Evolutionary conservation across 2,888 invertebrate species (phyloP).

Genomic region (Platycheirus albimanus): DNA sequence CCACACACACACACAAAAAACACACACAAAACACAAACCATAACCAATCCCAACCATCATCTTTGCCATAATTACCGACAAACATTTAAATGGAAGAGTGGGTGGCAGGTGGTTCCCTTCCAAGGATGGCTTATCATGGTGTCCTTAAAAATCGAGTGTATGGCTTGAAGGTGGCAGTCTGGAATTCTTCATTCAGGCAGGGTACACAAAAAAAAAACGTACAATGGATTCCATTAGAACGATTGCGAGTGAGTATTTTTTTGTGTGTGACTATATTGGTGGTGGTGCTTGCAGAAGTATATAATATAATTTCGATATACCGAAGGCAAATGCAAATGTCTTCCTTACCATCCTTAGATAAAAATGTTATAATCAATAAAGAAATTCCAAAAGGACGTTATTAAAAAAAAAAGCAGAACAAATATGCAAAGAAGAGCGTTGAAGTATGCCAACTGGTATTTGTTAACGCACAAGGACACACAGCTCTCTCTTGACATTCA

Average conservation of each 20-base stretch:
- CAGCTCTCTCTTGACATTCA: not conserved
- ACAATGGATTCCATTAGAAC: slow-evolving; percentile 51
- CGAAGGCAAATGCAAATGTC: slow-evolving; percentile 53
- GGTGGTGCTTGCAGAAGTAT: not conserved
- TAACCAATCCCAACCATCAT: slow-evolving; percentile 56
- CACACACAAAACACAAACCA: not conserved
- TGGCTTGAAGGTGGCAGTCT: slow-evolving; percentile 40
- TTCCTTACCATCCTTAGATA: not conserved
- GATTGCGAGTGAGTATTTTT: not conserved
- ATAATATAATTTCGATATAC: not conserved
- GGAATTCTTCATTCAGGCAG: slow-evolving; percentile 37
- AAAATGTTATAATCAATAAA: slow-evolving; percentile 65
- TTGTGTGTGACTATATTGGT: not conserved
- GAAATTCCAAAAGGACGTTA: slow-evolving; percentile 67
- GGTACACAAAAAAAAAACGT: no score
- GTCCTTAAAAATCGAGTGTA: slow-evolving; percentile 33
- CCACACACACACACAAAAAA: not conserved
- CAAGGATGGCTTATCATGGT: slow-evolving; percentile 26
- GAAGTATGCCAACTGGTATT: slow-evolving; percentile 62
- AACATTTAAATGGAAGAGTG: slow-evolving; percentile 44
- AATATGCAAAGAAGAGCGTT: slow-evolving; percentile 47
- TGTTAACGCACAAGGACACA: slow-evolving; percentile 45
- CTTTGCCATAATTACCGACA: slow-evolving; percentile 62
- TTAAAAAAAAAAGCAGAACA: slow-evolving; percentile 39
- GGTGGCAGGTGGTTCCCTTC: not conserved